A percentile compares a stretch with the other conserved stretches of the same genome.
Conservation (phyloP, 2,797 vertebrate genomes). For the Chelon labrosus region DNA sequence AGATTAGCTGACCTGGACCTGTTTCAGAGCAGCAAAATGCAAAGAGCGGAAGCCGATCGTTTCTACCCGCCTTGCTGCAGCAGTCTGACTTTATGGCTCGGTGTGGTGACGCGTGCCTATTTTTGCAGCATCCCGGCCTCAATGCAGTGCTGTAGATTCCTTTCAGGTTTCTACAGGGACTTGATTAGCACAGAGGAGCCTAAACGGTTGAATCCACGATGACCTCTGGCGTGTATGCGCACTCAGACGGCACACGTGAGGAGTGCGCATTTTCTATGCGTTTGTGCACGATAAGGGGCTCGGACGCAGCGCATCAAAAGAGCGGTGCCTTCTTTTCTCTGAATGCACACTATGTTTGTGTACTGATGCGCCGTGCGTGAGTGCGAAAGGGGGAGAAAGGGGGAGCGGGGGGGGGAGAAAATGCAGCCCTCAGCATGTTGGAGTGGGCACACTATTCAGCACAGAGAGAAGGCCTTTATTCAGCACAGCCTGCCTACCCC, state of each 20-base stretch:
- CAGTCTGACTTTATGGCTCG: slow-evolving; percentile 67
- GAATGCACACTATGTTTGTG: slow-evolving; percentile 43
- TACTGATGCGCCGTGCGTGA: slow-evolving; percentile 32
- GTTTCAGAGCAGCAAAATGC: slow-evolving; percentile 42
- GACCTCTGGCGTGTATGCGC: neutral
- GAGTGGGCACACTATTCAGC: slow-evolving; percentile 81
- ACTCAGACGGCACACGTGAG: neutral
- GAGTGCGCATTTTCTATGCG: neutral
- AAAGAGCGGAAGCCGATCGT: slow-evolving; percentile 35
- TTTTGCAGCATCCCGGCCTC: slow-evolving; percentile 59
- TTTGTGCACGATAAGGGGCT: neutral
- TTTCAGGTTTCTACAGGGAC: slow-evolving; percentile 19
- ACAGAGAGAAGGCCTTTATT: slow-evolving; percentile 83
- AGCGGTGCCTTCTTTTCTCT: slow-evolving; percentile 15
- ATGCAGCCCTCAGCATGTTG: slow-evolving; percentile 82
- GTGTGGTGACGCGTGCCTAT: slow-evolving; percentile 66
- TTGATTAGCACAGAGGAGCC: slow-evolving; percentile 32
- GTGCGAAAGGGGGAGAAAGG: neutral
- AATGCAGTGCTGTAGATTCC: slow-evolving; percentile 47
- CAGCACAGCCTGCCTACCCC: slow-evolving; percentile 75
- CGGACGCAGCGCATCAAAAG: neutral
- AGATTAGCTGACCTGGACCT: slow-evolving; percentile 62
- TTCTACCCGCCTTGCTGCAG: slow-evolving; percentile 69
- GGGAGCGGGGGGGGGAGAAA: slow-evolving; percentile 46
- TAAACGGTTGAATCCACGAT: neutral